Percentiles rank a stretch among this genome's conserved stretches.
phyloP scores from a whole-genome alignment of 2,888 invertebrate species.

The Lithophane leautieri region DNA sequence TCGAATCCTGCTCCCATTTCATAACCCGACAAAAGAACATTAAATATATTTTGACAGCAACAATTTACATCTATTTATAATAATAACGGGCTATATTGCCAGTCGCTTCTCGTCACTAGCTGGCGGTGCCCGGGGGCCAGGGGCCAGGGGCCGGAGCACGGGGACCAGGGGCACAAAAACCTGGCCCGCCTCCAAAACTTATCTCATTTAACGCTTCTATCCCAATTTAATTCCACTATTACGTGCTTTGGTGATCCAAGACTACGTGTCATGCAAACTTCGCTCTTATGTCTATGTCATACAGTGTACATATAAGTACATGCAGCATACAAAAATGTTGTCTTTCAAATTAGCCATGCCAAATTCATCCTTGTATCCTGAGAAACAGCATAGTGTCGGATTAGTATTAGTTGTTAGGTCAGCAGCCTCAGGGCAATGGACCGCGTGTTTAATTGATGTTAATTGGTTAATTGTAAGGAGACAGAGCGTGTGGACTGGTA shows the following conservation, averaged over 20 bases:
- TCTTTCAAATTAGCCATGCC: conserved; percentile 8
- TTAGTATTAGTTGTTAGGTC: conserved; percentile 59
- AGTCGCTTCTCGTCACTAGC: conserved; percentile 54
- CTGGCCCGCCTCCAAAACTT: conserved; percentile 71
- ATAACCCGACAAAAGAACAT: conserved; percentile 24
- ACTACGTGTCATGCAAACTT: conserved; percentile 16
- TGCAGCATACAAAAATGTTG: conserved; percentile 3
- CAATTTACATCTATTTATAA: conserved; percentile 47
- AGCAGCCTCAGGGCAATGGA: conserved; percentile 66
- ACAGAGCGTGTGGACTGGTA: conserved; percentile 62
- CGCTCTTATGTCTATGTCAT: conserved; percentile 3
- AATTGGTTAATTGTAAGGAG: conserved; percentile 84
- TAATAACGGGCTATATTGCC: conserved; percentile 42
- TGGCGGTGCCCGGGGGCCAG: conserved; percentile 7
- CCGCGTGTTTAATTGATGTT: conserved; percentile 79
- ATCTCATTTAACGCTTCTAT: conserved; percentile 79
- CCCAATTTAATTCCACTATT: conserved; percentile 80
- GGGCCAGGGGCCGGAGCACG: conserved; percentile 1
- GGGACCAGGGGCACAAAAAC: conserved; percentile 41
- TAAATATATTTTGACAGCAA: conserved; percentile 45
- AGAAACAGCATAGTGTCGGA: conserved; percentile 16
- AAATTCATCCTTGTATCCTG: conserved; percentile 21
- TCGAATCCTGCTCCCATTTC: conserved; percentile 43
- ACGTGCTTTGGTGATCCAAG: conserved; percentile 69
- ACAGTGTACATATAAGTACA: conserved; percentile 29